Evolutionary conservation across 1,140 invertebrate species (phyloP).

Genomic region (Coenobita brevimanus): DNA sequence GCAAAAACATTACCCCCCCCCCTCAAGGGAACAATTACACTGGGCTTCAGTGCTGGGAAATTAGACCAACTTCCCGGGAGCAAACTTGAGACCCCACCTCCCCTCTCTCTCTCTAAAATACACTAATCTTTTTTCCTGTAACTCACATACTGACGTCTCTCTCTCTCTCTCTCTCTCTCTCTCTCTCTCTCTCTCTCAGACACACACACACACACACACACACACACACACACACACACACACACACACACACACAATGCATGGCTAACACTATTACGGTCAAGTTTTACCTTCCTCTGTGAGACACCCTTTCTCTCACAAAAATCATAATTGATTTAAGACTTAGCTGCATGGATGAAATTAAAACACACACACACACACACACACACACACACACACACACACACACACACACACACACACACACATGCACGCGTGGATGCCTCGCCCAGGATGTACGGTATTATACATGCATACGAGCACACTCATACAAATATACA

Average conservation of each 20-base stretch:
- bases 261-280: background rate
- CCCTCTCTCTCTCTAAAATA: too few relatives aligned
- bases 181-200: conserved; percentile 14
- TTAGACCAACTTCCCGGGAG: too few relatives aligned
- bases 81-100: too few relatives aligned
- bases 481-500: background rate
- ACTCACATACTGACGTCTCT: too few relatives aligned
- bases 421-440: background rate
- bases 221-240: conserved; percentile 1
- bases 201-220: conserved; percentile 1
- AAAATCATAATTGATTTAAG: background rate
- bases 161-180: conserved; percentile 32
- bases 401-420: conserved; percentile 12
- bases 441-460: background rate
- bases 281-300: too few relatives aligned
- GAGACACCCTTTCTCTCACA: too few relatives aligned
- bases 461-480: background rate
- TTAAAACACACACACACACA: too few relatives aligned
- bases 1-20: too few relatives aligned
- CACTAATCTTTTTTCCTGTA: too few relatives aligned
- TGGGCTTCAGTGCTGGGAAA: too few relatives aligned
- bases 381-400: conserved; percentile 1
- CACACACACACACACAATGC: too few relatives aligned
- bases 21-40: too few relatives aligned
- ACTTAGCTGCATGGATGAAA: background rate